Conservation (phyloP, 2,113 vertebrate genomes). For the Fukomys damarensis region DNA sequence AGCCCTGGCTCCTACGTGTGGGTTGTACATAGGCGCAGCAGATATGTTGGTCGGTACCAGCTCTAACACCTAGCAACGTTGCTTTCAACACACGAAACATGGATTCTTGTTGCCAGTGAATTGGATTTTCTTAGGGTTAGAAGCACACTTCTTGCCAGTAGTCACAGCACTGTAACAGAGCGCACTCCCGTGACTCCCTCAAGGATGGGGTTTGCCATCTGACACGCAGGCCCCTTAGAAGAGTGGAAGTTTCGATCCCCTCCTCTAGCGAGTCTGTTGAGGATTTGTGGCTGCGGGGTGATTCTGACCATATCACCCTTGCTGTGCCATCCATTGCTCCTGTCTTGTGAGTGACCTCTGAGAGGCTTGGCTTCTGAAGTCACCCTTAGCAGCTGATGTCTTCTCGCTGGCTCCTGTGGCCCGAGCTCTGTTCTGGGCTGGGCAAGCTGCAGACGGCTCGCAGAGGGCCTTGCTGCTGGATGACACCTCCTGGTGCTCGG, state of each 20-base stretch:
- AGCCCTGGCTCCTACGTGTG: neutral
- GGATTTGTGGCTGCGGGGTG: neutral
- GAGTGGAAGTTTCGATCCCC: neutral
- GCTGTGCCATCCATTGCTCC: neutral
- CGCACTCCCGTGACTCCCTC: neutral
- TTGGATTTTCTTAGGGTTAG: constrained; percentile 13
- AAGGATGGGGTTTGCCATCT: neutral
- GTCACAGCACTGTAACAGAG: neutral
- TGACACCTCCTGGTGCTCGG: neutral
- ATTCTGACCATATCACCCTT: constrained; percentile 22
- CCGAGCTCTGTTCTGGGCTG: neutral
- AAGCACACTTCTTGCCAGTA: neutral
- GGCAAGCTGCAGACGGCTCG: neutral
- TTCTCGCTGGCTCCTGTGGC: neutral
- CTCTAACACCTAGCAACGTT: neutral
- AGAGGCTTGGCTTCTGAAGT: too few species aligned
- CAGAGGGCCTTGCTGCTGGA: neutral
- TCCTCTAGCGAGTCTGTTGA: neutral
- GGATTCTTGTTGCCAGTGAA: neutral
- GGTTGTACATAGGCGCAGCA: neutral
- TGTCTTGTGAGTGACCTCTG: neutral
- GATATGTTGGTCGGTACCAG: neutral
- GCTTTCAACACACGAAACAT: neutral
- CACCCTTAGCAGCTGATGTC: neutral
- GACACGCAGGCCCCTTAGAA: neutral